Conservation (phyloP, 2,113 vertebrate genomes). For the pig (Sus scrofa) region T2T-Sscrofa CM000829.6:31086501-31087000, state of each 20-base stretch:
- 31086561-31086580: not conserved
- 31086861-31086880: not conserved
- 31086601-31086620: not conserved
- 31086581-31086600: not conserved
- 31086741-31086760: not conserved
- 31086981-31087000: conserved; percentile 13
- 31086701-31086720: not conserved
- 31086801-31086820: not conserved
- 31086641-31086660: not conserved
- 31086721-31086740: not conserved
- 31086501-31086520: not conserved
- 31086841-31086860: conserved; percentile 21
- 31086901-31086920: not conserved
- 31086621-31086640: not conserved
- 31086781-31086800: not conserved
- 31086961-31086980: conserved; percentile 48
- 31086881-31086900: not conserved
- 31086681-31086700: not conserved
- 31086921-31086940: too few relatives aligned
- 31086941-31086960: not conserved
- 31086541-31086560: not conserved
- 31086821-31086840: not conserved
- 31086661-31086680: conserved; percentile 17
- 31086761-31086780: not conserved
- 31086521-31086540: accelerated